A percentile compares a stretch with the other conserved stretches of the same genome.
phyloP scores from a whole-genome alignment of 1,140 invertebrate genomes.

The Brachionus manjavacas region DNA sequence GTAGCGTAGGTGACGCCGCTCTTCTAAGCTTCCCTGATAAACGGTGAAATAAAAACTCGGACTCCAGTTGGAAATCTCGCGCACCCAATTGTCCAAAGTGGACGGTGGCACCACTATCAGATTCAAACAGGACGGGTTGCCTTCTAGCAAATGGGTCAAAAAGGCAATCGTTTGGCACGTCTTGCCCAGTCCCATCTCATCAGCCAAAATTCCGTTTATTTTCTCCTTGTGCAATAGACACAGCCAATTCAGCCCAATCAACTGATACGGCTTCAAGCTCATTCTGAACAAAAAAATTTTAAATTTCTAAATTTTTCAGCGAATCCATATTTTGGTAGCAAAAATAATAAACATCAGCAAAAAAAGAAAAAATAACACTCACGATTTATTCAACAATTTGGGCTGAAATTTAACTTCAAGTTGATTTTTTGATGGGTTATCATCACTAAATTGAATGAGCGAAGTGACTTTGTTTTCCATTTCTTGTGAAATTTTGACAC shows the following conservation, averaged over 20 bases:
- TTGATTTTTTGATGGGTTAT: constrained; percentile 44
- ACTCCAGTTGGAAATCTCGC: constrained; percentile 98
- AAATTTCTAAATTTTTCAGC: constrained; percentile 55
- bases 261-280: constrained; percentile 76
- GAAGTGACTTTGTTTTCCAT: constrained; percentile 57
- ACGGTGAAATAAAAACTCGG: constrained; percentile 77
- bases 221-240: constrained; percentile 99
- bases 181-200: constrained; percentile 88
- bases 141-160: constrained; percentile 86
- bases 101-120: constrained; percentile 91
- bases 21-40: constrained; percentile 82
- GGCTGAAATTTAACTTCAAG: constrained; percentile 58
- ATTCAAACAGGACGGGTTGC: constrained; percentile 92
- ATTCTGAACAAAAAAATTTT: constrained; percentile 61
- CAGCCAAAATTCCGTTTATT: constrained; percentile 91
- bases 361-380: constrained; percentile 37
- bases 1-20: constrained; percentile 70
- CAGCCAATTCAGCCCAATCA: constrained; percentile 89
- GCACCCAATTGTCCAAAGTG: constrained; percentile 99
- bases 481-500: constrained; percentile 58
- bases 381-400: constrained; percentile 52
- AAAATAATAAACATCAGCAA: neutral
- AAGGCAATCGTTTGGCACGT: constrained; percentile 94
- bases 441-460: constrained; percentile 46
- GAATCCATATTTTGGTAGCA: constrained; percentile 57